Base-by-base conservation (phyloP, 2,888 invertebrate genomes). In the Lithophane semibrunnea region DNA sequence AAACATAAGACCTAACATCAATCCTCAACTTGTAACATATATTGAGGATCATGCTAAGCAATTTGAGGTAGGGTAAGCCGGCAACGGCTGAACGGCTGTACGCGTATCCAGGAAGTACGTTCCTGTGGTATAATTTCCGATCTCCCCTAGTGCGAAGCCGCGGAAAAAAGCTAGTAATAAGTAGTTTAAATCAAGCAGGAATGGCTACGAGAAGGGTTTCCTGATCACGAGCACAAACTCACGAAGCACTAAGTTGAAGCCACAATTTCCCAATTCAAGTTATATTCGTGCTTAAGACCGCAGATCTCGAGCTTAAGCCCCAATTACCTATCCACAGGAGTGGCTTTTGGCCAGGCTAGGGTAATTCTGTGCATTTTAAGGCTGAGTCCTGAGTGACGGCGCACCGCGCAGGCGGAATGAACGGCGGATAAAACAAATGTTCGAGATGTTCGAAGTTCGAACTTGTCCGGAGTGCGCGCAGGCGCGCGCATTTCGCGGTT, bases 271-370 rank as follows among this genome's bases (percentile, higher is more conserved):
- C 65, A 44, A 54, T 71, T 60, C 60, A 47, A 79, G 58, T 47
- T 44, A 47, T 37, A 37, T 76, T 68, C 5, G 54, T 52, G 13
- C 63, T 63, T 24, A 54, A 76, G 64, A 44, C 52, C 44, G n/a
- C 72, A 78, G 64, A 77, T 60, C 56, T 54, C 16, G 37, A 65
- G 13, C 18, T 70, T 47, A 60, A 60, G 12, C 52, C 37, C 8
- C 78, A 79, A 73, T 78, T 79, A 72, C 65, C 73, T 24, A 66
- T 73, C 52, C 42, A 72, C 65, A 73, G 64, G 13, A 65, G 65
- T 66, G 24, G 13, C 24, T 21, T n/a, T 71, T 60, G 24, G 54
- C 47, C 10, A 10, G 37, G 37, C 16, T 21, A 65, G n/a, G 42
- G 44, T 63, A 56, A 77, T 69, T 37, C 42, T 29, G 8, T 18